Evolutionary conservation across 2,797 vertebrate genomes (phyloP).

Genomic region (Platalea minor): DNA sequence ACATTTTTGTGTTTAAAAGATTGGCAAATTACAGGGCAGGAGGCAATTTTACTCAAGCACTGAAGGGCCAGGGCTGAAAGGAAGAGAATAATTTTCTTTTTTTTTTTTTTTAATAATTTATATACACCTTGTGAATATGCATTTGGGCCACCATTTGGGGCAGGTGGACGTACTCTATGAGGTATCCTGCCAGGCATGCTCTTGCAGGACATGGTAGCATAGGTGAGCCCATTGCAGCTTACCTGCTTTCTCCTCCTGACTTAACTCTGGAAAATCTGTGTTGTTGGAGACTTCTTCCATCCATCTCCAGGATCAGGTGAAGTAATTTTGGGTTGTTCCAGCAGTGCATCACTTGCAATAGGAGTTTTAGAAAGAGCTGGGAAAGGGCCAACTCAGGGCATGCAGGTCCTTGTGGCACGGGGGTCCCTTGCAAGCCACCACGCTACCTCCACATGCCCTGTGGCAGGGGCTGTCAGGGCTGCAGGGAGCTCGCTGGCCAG

Average conservation of each 20-base stretch:
- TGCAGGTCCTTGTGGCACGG: background rate
- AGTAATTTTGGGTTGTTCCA: background rate
- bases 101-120: background rate
- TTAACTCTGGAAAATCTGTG: background rate
- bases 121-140: background rate
- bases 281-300: background rate
- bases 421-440: background rate
- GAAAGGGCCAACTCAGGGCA: background rate
- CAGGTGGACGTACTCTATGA: background rate
- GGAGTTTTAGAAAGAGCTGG: background rate
- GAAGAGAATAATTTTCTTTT: background rate
- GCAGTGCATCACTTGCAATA: background rate
- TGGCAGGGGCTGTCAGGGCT: background rate
- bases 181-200: background rate
- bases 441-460: fast-evolving
- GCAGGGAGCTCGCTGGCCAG: background rate
- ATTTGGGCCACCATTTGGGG: background rate
- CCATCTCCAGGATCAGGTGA: background rate
- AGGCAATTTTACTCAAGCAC: background rate
- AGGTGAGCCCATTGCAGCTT: background rate
- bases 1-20: background rate
- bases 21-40: background rate
- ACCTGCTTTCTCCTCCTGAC: background rate
- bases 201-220: background rate
- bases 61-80: background rate